Evolutionary conservation across 2,113 vertebrate genomes (phyloP), one percentile per base, ranked within the genome.

Genomic region (Centropristis striata): DNA sequence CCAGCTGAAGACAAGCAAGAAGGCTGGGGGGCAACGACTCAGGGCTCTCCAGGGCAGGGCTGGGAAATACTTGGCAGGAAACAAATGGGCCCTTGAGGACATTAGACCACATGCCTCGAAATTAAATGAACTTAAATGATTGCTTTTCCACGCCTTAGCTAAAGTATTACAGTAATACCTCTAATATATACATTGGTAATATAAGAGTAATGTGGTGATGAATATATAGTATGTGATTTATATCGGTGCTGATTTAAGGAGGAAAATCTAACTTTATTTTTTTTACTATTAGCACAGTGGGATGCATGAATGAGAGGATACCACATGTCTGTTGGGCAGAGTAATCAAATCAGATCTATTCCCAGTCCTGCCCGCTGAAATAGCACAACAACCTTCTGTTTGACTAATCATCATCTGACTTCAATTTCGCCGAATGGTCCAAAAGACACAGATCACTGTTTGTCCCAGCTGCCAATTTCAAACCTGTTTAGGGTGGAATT

Each of bases 321-420:
- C 51, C 51, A 59, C 37, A 64, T 72, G 68, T 65, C 25, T 67
- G n/a, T 75, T 67, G 23, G 8, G 5, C 12, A 3, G 8, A 59
- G 27, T 78, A 88, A 87, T 91, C 46, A 59, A 55, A 89, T 86
- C 11, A 68, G 71, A 84, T 75, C 21, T 27, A 36, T 63, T 74
- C 18, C 50, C 27, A 21, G 23, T 60, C 27, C 25, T 8, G 11
- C 51, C 11, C 47, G 64, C 12, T 2, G 2, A 81, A 68, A 9
- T 23, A 66, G 50, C 32, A 82, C 73, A 80, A 73, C 23, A 61
- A 63, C 44, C 63, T 59, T 85, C 58, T 74, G 36, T 58, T 11
- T 58, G 32, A 82, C 4, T 16, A 36, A 54, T 37, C 72, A 63
- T 87, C 93, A 93, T 90, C 90, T 88, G 94, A 93, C 80, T 91